Base-by-base conservation (phyloP, 1,140 invertebrate genomes). In the Trypoxylus dichotomus region DNA sequence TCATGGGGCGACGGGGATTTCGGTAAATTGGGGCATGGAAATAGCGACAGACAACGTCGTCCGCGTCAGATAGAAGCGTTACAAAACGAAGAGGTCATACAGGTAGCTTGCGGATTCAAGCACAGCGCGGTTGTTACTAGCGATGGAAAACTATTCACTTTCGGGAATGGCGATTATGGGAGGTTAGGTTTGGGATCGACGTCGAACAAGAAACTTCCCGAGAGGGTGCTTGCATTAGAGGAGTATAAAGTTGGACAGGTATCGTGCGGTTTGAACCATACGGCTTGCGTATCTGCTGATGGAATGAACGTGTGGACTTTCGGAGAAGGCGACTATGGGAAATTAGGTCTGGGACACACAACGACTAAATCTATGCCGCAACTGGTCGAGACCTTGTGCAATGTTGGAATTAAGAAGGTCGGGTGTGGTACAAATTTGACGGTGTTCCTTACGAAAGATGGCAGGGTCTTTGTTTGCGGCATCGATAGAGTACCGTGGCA, bases 1-100 rank as follows among this genome's bases (percentile, higher is more conserved):
- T 96, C 94, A 0, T 95, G 94, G 93, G 94, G 94, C 11, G 94
- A 95, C 77, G 95, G 95, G 0, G 95, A 97, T 85, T 97, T 96
- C 86, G 95, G 95, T 1, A 92, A 92, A 86, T 85, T 93, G 32
- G 92, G 92, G 2, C 92, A 93, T 84, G 91, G 91, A 10, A 92
- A 92, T 83, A 91, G 89, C 80, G 91, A 92, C 80, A 82, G 91
- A 76, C 91, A 92, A 80, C 83, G 91, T 29, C 83, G 91, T 72
- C 92, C 92, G 2, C 85, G 90, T 76, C 91, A 91, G 82, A 92
- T 93, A 77, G 91, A 92, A 84, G 90, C 91, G 6, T 83, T 93
- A 1, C 90, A 91, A 82, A 88, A 89, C 75, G 90, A 92, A 82
- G 90, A 91, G 82, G 88, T 92, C 24, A 84, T 91, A n/a, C 84